Conservation (phyloP, 2,888 invertebrate species). For the Ennomos quercinarius region DNA sequence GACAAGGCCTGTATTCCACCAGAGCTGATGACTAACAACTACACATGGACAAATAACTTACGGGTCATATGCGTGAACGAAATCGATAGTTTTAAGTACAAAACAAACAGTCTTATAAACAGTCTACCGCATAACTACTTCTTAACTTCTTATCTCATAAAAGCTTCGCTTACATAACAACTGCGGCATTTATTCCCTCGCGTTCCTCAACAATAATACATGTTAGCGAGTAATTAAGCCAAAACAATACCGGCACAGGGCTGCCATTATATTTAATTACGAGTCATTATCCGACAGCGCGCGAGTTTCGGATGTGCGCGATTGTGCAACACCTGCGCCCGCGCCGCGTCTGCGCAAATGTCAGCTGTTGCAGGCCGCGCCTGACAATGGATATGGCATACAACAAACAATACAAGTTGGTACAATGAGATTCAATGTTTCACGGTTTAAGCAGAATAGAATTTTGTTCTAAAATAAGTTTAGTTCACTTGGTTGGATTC, state of each 20-base stretch:
- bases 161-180: slow-evolving; percentile 21
- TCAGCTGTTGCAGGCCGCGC: slow-evolving; percentile 20
- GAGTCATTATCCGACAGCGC: slow-evolving; percentile 34
- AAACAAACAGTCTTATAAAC: too few species aligned
- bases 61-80: too few species aligned
- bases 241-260: slow-evolving; percentile 35
- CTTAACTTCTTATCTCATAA: neutral
- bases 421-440: too few species aligned
- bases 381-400: neutral
- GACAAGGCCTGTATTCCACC: too few species aligned
- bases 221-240: slow-evolving; percentile 31
- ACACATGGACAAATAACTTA: too few species aligned
- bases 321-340: slow-evolving; percentile 42
- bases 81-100: neutral
- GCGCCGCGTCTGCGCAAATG: slow-evolving; percentile 24
- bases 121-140: too few species aligned
- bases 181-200: slow-evolving; percentile 13
- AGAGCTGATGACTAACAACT: too few species aligned
- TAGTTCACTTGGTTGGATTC: too few species aligned
- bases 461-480: too few species aligned
- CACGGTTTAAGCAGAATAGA: too few species aligned
- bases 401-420: too few species aligned
- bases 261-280: slow-evolving; percentile 41
- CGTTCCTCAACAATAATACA: slow-evolving; percentile 12
- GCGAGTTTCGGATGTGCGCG: slow-evolving; percentile 40